Conservation (phyloP, 2,113 vertebrate species). For the Aspiorhynchus laticeps region DNA sequence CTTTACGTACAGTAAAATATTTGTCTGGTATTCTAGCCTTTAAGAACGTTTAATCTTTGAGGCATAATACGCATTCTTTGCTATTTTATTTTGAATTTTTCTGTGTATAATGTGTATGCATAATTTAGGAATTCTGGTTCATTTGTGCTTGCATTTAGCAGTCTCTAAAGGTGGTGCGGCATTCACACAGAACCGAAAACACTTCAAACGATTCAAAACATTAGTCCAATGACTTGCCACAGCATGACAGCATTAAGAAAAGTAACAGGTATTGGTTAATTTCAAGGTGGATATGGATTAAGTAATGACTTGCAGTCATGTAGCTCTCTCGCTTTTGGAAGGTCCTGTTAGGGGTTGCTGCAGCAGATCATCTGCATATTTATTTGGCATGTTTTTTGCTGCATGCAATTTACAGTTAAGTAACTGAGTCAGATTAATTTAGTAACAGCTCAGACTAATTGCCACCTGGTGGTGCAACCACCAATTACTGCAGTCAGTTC, state of each 20-base stretch:
- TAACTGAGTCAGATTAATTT: not conserved
- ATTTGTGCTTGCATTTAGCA: not conserved
- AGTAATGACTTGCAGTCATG: not conserved
- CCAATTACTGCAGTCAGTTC: not conserved
- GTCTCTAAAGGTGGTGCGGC: too few relatives aligned
- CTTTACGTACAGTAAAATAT: not conserved
- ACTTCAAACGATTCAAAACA: too few relatives aligned
- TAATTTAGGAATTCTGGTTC: not conserved
- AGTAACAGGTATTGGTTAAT: not conserved
- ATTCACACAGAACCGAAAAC: too few relatives aligned
- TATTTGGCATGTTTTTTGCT: not conserved
- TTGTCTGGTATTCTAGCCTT: not conserved
- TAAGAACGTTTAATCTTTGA: not conserved
- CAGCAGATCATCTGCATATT: not conserved
- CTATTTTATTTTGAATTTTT: not conserved
- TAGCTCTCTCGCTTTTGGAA: not conserved
- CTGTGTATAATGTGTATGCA: not conserved
- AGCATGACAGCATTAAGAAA: not conserved
- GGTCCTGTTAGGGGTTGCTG: not conserved
- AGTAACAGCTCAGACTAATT: not conserved
- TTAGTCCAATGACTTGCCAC: not conserved
- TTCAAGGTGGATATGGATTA: not conserved
- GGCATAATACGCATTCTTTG: not conserved
- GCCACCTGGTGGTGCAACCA: not conserved
- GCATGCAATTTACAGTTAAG: not conserved